phyloP scores from a whole-genome alignment of 2,797 vertebrate genomes.

The Mormyrus proboscirostris region DNA sequence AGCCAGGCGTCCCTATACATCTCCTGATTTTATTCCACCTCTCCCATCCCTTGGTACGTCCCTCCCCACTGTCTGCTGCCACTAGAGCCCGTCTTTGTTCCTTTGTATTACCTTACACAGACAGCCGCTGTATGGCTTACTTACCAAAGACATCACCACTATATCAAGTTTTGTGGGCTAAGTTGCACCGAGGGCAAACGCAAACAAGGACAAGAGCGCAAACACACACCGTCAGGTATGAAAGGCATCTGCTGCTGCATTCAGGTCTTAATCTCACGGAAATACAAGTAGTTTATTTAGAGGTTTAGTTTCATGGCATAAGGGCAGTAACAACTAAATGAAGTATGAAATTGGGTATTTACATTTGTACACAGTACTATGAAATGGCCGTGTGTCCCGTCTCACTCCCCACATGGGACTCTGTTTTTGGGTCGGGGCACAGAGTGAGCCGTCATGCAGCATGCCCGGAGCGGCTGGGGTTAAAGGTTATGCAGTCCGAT shows the following conservation, averaged over 20 bases:
- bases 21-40: neutral
- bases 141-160: slow-evolving; percentile 18
- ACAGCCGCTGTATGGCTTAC: slow-evolving; percentile 14
- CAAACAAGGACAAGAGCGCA: neutral
- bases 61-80: neutral
- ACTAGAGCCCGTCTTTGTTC: neutral
- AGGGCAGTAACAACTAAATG: neutral
- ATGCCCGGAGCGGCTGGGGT: neutral
- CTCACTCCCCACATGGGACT: neutral
- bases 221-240: neutral
- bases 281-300: neutral
- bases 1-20: neutral
- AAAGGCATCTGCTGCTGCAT: neutral
- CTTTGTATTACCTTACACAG: slow-evolving; percentile 20
- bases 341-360: neutral
- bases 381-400: neutral
- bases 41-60: neutral
- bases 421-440: neutral
- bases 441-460: neutral
- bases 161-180: slow-evolving; percentile 2
- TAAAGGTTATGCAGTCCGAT: neutral
- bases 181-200: neutral
- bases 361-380: neutral
- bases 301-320: neutral
- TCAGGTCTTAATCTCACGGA: neutral